Evolutionary conservation across 2,888 invertebrate species (phyloP).

Genomic region (Eupsilia transversa): DNA sequence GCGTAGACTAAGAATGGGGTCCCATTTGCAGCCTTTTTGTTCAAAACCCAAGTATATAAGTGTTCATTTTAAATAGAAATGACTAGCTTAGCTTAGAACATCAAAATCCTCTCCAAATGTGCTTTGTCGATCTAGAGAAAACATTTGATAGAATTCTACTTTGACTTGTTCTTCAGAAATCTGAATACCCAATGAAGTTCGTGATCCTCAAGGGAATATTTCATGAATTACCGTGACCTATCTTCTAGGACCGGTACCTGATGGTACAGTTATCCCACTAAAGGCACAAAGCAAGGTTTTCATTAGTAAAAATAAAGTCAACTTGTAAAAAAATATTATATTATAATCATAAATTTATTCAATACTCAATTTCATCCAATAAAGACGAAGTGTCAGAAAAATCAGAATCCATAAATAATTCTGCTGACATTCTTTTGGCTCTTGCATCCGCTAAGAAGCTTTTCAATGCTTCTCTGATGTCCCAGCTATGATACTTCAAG

Average conservation of each 20-base stretch:
- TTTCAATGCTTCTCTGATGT: conserved; percentile 75
- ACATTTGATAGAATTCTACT: too few species aligned
- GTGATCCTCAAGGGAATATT: too few species aligned
- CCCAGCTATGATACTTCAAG: conserved; percentile 78
- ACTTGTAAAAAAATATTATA: background rate
- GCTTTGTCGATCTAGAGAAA: too few species aligned
- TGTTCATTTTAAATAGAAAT: too few species aligned
- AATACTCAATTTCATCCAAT: conserved; percentile 79
- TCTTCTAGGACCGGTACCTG: background rate
- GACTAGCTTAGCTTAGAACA: too few species aligned
- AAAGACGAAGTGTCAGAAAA: conserved; percentile 79
- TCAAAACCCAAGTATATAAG: too few species aligned
- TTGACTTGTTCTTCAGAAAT: too few species aligned
- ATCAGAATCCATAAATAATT: conserved; percentile 77
- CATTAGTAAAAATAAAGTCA: background rate
- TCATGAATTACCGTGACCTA: background rate
- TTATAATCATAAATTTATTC: conserved; percentile 9
- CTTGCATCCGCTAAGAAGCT: conserved; percentile 72
- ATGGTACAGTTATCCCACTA: background rate
- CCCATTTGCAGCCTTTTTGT: too few species aligned
- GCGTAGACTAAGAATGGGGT: too few species aligned
- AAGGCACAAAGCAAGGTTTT: background rate
- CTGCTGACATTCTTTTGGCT: conserved; percentile 67
- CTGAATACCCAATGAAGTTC: too few species aligned
- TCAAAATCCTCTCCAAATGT: too few species aligned